Conservation (phyloP, 2,113 vertebrate species). For the Apus apus region DNA sequence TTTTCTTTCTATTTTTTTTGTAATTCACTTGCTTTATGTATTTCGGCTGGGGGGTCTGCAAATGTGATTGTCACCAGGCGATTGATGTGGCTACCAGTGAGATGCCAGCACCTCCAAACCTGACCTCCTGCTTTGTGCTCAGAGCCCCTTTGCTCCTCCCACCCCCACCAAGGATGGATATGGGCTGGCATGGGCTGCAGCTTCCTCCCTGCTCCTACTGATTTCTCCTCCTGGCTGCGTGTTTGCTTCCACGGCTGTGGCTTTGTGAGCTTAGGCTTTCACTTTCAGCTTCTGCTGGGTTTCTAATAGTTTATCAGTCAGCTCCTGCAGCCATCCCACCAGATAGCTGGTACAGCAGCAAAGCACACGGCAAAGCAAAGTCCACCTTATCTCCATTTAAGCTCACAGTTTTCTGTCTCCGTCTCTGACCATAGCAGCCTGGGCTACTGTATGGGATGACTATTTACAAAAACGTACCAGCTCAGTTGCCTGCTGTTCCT, state of each 20-base stretch:
- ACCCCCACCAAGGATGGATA: rapidly evolving
- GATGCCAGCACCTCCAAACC: background rate
- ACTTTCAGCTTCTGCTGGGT: background rate
- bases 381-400: constrained; percentile 11
- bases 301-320: background rate
- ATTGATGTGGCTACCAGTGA: background rate
- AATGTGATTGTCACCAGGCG: background rate
- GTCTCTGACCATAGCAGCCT: background rate
- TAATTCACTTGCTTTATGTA: background rate
- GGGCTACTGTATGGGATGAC: background rate
- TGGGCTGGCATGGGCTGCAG: rapidly evolving
- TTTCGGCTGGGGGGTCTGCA: background rate
- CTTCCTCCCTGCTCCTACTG: rapidly evolving
- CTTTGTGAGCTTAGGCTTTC: background rate
- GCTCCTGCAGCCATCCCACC: background rate
- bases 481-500: background rate
- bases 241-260: background rate
- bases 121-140: background rate
- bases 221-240: background rate
- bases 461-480: background rate
- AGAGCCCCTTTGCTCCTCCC: rapidly evolving
- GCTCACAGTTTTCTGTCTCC: background rate
- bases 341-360: background rate
- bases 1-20: background rate
- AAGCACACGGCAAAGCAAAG: background rate